Percentiles rank a stretch among this genome's conserved stretches.
These are phyloP conservation scores for Euura saliciscinereae DNA, from an alignment of 1,140 invertebrate species.

Conservation along the genomic window DNA sequence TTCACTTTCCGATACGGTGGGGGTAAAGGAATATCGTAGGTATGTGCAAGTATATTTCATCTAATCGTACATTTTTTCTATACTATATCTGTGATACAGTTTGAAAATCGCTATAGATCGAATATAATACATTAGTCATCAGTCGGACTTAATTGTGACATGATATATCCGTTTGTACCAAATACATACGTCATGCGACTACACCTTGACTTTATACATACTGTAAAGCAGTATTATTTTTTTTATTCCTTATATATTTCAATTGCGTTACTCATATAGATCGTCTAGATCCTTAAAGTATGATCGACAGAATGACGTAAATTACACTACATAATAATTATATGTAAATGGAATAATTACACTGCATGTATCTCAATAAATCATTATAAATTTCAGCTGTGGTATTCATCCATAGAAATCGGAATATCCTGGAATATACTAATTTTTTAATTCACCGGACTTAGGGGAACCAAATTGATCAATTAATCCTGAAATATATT, in stretches of 20 bases:
- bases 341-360: too few species aligned
- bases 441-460: too few species aligned
- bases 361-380: too few species aligned
- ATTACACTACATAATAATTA: too few species aligned
- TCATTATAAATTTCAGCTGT: too few species aligned
- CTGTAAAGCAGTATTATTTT: background rate
- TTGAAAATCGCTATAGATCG: background rate
- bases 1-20: constrained; percentile 36
- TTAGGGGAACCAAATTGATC: too few species aligned
- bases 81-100: background rate
- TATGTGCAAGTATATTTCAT: too few species aligned
- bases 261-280: background rate
- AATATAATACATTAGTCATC: background rate
- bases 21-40: constrained; percentile 17
- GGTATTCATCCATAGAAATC: too few species aligned
- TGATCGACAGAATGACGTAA: background rate
- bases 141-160: background rate
- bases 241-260: background rate
- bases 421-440: too few species aligned
- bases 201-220: background rate
- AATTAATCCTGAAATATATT: too few species aligned
- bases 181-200: background rate
- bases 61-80: background rate
- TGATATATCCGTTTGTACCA: background rate
- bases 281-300: background rate